Base-by-base conservation (phyloP, 1,140 invertebrate genomes). In the Luehdorfia chinensis region DNA sequence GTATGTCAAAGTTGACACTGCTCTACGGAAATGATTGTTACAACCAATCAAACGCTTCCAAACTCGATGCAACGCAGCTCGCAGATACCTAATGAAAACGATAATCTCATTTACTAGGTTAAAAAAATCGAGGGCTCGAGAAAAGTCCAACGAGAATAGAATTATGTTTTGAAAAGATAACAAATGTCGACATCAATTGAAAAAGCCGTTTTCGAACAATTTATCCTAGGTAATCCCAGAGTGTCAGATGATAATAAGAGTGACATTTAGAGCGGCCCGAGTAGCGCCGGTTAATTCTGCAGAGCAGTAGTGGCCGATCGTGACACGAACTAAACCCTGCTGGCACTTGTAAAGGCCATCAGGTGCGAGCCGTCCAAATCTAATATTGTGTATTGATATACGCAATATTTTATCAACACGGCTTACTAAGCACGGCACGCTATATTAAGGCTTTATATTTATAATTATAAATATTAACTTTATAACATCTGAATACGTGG, bases 181-280 rank as follows among this genome's bases (percentile, higher is more conserved):
- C 66, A 71, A 66, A 63, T 59, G 69, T 74, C 68, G 58, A 67
- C 71, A 53, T 72, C 53, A 61, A 69, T 74, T 73, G 69, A 72
- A 81, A 81, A 71, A 65, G 65, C 47, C 67, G 61, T 58, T 73
- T 67, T 55, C 61, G 54, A 73, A 81, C 80, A 86, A 3, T 86
- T 84, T 79, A 86, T 84, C 73, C 75, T 64, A 67, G 58, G 72
- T 84, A 86, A 86, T 81, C 81, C 79, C 53, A 50, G 57, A 72
- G 66, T 84, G 81, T 84, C 81, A 77, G 75, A 83, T 66, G 77
- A 83, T 86, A 84, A 84, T 84, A 86, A 80, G 76, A 83, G 73
- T 84, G 81, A 85, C 81, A 81, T 78, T 84, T 80, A 67, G 75
- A 80, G 69, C 66, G 64, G 63, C 63, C 71, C 50, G 59, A 18